Evolutionary conservation across 2,888 invertebrate species (phyloP), one percentile per base, ranked within the genome.

Genomic region (Morpho achilles): DNA sequence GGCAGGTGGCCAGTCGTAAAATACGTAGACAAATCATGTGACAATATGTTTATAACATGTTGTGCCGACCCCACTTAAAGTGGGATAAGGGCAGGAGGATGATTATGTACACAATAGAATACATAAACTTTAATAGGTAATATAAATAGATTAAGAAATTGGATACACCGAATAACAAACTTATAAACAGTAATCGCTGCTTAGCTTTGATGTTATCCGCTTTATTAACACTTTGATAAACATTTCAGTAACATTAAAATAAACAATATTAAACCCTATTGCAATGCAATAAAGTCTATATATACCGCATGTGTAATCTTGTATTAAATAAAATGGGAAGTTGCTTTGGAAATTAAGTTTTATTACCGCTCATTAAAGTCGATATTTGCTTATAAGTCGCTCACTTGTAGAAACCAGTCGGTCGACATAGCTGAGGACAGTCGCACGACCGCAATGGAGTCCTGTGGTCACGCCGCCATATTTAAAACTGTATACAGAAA

Each of bases 381-480:
- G 8, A 9, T 16, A 16, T 22, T 53, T 45, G 56, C 8, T 23
- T 50, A 43, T 55, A 53, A 2, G 3, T 32, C 32, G 32, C 32
- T 32, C 45, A 57, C 49, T 41, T 45, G 10, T 32, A 32, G 39
- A 57, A 70, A 74, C 76, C 69, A 69, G 76, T 75, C 66, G 10
- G 64, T 73, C 76, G 59, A 61, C 76, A 78, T 79, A 69, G 66
- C 72, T 75, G 65, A 55, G 65, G 69, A 70, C 69, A 69, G 59
- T 58, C 58, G 54, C 57, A n/a, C 53, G 53, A 75, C 75, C 76
- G 64, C 76, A 73, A 69, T 67, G 50, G 56, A 57, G 62, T 65
- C 60, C 60, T 69, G 73, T 49, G 72, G 73, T 69, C 58, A 53
- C 43, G 49, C 59, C 62, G 60, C 54, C 54, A 57, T 63, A 59